These are phyloP conservation scores for Cygnus atratus DNA, from an alignment of 2,113 vertebrate species.

Conservation along the genomic window DNA sequence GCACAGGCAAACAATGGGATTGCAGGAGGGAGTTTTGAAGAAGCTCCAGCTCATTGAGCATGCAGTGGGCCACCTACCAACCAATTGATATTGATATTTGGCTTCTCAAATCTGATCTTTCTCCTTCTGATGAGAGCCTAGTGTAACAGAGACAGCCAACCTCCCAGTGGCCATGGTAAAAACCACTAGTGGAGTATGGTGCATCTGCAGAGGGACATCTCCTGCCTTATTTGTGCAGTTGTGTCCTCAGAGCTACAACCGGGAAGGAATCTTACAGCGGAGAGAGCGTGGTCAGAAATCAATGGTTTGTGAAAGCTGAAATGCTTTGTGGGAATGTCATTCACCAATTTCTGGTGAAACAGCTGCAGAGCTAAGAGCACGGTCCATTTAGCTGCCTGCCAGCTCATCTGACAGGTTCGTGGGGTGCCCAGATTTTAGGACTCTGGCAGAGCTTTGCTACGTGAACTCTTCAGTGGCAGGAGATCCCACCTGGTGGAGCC, in stretches of 20 bases:
- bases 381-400: not conserved
- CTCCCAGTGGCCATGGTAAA: not conserved
- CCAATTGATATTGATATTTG: too few relatives aligned
- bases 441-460: not conserved
- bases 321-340: not conserved
- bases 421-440: not conserved
- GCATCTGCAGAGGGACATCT: rapidly evolving
- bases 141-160: not conserved
- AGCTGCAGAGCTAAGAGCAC: not conserved
- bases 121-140: not conserved
- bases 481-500: not conserved
- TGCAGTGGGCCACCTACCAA: not conserved
- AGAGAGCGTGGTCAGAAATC: not conserved
- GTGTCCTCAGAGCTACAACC: not conserved
- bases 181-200: rapidly evolving
- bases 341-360: not conserved
- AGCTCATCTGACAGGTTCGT: rapidly evolving
- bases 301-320: not conserved
- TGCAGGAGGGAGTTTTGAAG: not conserved
- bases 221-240: not conserved
- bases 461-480: not conserved
- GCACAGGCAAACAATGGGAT: not conserved
- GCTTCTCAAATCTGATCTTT: not conserved
- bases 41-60: not conserved
- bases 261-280: not conserved